Evolutionary conservation across 2,888 invertebrate genomes (phyloP).

Genomic region (Trisateles emortualis): DNA sequence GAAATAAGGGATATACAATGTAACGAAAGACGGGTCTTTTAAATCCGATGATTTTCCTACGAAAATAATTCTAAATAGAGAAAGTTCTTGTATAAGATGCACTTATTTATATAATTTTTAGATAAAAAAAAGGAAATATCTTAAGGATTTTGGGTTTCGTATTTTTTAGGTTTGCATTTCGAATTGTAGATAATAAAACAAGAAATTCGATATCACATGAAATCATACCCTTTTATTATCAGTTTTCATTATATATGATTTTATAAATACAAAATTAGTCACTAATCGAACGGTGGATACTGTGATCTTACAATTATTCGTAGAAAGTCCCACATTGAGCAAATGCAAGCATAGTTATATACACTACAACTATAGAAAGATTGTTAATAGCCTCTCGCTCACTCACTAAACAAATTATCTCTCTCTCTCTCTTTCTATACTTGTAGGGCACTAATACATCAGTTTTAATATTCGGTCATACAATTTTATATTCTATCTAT

Average conservation of each 20-base stretch:
- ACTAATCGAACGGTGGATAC: conserved; percentile 76
- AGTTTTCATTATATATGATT: conserved; percentile 71
- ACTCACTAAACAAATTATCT: neutral
- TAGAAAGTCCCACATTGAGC: conserved; percentile 72
- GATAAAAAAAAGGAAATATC: too few relatives aligned
- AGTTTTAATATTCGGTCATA: conserved; percentile 26
- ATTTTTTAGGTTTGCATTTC: neutral
- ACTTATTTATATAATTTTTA: too few relatives aligned
- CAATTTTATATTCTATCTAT: conserved; percentile 38
- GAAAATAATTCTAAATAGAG: too few relatives aligned
- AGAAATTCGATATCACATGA: conserved; percentile 74
- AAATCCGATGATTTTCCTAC: too few relatives aligned
- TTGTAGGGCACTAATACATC: conserved; percentile 1
- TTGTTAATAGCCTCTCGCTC: neutral
- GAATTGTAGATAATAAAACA: conserved; percentile 54
- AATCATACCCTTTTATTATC: conserved; percentile 82
- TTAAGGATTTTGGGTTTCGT: too few relatives aligned
- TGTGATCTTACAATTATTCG: conserved; percentile 58
- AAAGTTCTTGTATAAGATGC: too few relatives aligned
- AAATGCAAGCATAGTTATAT: conserved; percentile 73
- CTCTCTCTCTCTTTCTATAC: conserved; percentile 7
- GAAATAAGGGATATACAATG: too few relatives aligned
- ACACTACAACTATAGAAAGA: conserved; percentile 5
- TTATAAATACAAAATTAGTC: conserved; percentile 78
- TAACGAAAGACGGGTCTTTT: too few relatives aligned